These are phyloP conservation scores for Ectemnius continuus DNA, from an alignment of 2,888 invertebrate genomes.

Conservation along the genomic window DNA sequence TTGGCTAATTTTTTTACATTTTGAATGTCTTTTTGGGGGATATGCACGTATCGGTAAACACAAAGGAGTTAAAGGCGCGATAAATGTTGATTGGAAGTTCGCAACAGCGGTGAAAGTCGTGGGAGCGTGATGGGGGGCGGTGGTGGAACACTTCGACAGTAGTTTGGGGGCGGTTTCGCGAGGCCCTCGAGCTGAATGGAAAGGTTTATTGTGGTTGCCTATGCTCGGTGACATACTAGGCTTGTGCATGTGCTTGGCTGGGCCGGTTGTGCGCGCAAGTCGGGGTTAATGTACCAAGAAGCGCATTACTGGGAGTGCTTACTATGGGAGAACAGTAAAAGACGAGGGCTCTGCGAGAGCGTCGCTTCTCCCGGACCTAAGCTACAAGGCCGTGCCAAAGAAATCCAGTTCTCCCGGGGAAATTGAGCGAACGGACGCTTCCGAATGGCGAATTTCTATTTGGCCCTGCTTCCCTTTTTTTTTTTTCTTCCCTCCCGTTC, in stretches of 20 bases:
- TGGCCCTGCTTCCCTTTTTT: no score
- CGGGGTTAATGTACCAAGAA: slow-evolving; percentile 73
- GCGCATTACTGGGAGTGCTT: slow-evolving; percentile 71
- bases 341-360: slow-evolving; percentile 49
- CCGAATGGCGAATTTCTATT: no score
- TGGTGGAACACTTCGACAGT: slow-evolving; percentile 42
- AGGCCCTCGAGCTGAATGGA: slow-evolving; percentile 27
- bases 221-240: slow-evolving; percentile 20
- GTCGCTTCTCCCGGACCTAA: slow-evolving; percentile 33
- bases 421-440: no score
- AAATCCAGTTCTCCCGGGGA: slow-evolving; percentile 14
- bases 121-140: slow-evolving; percentile 36
- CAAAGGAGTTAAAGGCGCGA: no score
- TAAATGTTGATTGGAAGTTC: no score
- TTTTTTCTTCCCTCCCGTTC: no score
- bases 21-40: no score
- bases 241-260: slow-evolving; percentile 25
- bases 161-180: slow-evolving; percentile 34
- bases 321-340: slow-evolving; percentile 56
- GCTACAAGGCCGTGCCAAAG: slow-evolving; percentile 17
- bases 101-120: no score
- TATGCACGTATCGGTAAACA: no score
- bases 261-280: slow-evolving; percentile 43
- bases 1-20: no score
- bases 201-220: slow-evolving; percentile 44